These are phyloP conservation scores for Acleris holmiana DNA, from an alignment of 2,888 invertebrate species.

Conservation along the genomic window DNA sequence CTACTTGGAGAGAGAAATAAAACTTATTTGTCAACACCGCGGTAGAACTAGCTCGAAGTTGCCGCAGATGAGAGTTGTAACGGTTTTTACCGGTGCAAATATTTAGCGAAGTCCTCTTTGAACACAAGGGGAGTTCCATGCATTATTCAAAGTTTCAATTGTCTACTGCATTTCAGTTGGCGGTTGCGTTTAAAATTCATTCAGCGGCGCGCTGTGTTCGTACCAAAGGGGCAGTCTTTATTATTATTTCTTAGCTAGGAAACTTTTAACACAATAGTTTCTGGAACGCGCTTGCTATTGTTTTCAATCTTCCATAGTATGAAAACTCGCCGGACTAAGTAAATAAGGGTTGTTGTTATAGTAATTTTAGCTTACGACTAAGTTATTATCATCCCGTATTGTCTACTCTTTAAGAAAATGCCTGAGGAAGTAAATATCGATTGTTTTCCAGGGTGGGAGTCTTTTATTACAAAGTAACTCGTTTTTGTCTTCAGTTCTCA, in stretches of 20 bases:
- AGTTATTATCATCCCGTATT: no score
- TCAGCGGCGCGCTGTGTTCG: slow-evolving; percentile 33
- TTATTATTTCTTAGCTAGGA: slow-evolving; percentile 30
- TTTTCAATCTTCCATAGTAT: slow-evolving; percentile 19
- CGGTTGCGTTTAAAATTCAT: slow-evolving; percentile 37
- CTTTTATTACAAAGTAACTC: no score
- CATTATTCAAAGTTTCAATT: slow-evolving; percentile 38
- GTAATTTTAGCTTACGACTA: no score
- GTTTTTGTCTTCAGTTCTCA: no score
- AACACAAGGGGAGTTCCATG: slow-evolving; percentile 32
- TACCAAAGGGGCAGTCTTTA: slow-evolving; percentile 37
- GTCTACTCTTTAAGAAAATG: no score
- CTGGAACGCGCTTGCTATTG: slow-evolving; percentile 20
- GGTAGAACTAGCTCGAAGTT: neutral
- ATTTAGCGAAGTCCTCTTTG: slow-evolving; percentile 36
- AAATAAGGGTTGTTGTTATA: neutral
- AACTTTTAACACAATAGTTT: slow-evolving; percentile 29
- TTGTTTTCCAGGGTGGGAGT: no score
- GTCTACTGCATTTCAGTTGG: slow-evolving; percentile 38
- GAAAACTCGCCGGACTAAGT: slow-evolving; percentile 10
- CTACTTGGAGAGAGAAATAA: no score
- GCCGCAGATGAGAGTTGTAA: slow-evolving; percentile 24
- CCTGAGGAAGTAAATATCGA: no score
- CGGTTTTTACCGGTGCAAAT: slow-evolving; percentile 34
- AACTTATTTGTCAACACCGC: neutral